Evolutionary conservation across 2,888 invertebrate genomes (phyloP), one percentile per base, ranked within the genome.

Genomic region (Tenthredo distinguenda): DNA sequence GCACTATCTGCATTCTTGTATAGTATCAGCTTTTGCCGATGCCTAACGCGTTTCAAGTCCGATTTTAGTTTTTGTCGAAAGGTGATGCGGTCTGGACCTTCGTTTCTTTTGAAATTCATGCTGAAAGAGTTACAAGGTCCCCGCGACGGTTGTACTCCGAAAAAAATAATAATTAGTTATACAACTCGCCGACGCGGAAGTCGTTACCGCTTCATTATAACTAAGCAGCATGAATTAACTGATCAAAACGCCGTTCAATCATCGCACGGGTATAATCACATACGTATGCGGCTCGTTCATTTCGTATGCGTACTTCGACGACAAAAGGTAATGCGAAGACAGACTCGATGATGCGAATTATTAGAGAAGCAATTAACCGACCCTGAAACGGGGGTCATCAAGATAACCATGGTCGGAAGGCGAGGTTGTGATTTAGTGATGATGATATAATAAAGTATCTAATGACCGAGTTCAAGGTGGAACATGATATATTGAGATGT

Each of bases 161-260:
- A 15, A 18, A 68, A 68, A 26, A 12, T 34, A 34, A 34, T 18
- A 68, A 34, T 77, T 47, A 77, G 50, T 77, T 26, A 77, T 50
- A 50, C 34, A 55, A 77, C 77, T 26, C 50, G 77, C 34, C 74
- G n/a, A 74, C 74, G 43, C 74, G 74, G 74, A 74, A 74, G 74
- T 74, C 40, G 43, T 74, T 74, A 74, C 40, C 21, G 68, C 15
- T 43, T 43, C 37, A 21, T 43, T 72, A 72, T 72, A 40, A 21
- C 37, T 40, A 40, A 43, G 43, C 21, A 72, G 18, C 1, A 21
- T 43, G n/a, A 21, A 74, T 40, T 74, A 43, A 43, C 43, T 18
- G 6, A 43, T 74, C 40, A n/a, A 72, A 72, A 40, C 71, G 71
- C 1, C 68, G 31, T 34, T 68, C 31, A 26, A 31, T 31, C 68